Percentiles rank a stretch among this genome's conserved stretches.
Conservation (phyloP, 2,113 vertebrate genomes). For the Xiphorhynchus elegans region DNA sequence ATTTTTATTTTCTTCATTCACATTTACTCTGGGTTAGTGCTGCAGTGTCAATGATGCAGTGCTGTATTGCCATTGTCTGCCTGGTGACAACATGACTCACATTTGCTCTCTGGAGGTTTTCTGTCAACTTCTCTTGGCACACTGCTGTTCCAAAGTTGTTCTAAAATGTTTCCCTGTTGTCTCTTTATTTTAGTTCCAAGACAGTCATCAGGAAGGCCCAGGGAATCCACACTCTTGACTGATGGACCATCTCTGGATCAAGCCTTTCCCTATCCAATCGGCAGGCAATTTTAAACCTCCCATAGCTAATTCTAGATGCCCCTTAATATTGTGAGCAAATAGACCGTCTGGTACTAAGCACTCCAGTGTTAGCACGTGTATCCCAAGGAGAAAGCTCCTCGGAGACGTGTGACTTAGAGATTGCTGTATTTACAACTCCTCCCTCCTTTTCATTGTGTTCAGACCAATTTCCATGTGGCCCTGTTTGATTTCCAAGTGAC, state of each 20-base stretch:
- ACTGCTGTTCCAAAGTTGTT: neutral
- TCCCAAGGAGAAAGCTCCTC: conserved; percentile 62
- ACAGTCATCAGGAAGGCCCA: conserved; percentile 79
- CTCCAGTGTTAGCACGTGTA: conserved; percentile 57
- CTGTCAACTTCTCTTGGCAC: neutral
- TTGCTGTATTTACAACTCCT: conserved; percentile 71
- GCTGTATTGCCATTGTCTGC: neutral
- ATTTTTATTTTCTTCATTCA: neutral
- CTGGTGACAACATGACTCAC: neutral
- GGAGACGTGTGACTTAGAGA: conserved; percentile 68
- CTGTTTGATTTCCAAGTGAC: conserved; percentile 77
- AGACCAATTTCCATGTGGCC: conserved; percentile 71
- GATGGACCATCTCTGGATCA: conserved; percentile 78
- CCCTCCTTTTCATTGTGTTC: conserved; percentile 70
- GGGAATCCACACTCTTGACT: conserved; percentile 76
- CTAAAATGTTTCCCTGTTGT: conserved; percentile 43
- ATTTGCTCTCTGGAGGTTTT: neutral
- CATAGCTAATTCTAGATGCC: conserved; percentile 84
- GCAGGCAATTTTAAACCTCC: conserved; percentile 77
- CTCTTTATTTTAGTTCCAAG: conserved; percentile 77
- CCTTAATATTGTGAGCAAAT: conserved; percentile 83
- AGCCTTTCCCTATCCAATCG: conserved; percentile 77
- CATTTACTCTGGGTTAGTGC: neutral
- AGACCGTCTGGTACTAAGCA: conserved; percentile 78
- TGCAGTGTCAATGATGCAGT: rapidly evolving